Conservation (phyloP, 2,113 vertebrate genomes). For the Catharus bicknelli region DNA sequence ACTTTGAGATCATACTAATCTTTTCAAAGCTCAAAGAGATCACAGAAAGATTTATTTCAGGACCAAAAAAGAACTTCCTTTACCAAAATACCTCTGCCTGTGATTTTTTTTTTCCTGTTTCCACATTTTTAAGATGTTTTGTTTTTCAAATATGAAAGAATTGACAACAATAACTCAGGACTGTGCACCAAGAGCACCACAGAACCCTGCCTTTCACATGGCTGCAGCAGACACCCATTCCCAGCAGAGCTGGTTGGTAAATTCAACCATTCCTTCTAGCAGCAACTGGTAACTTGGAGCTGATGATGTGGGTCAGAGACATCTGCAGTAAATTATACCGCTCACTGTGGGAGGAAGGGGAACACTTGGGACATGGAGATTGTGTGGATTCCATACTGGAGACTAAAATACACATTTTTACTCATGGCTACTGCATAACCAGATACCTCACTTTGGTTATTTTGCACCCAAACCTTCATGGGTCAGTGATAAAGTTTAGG, state of each 20-base stretch:
- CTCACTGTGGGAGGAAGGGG: background rate
- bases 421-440: background rate
- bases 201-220: background rate
- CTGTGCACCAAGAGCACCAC: background rate
- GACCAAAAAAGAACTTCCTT: background rate
- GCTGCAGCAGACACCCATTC: background rate
- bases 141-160: background rate
- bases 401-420: background rate
- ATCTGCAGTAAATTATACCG: slow-evolving; percentile 23
- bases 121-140: slow-evolving; percentile 7
- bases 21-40: background rate
- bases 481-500: background rate
- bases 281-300: slow-evolving; percentile 26
- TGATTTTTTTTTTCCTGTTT: background rate
- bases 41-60: background rate
- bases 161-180: background rate
- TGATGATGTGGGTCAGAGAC: slow-evolving; percentile 52
- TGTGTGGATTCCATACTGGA: background rate
- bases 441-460: background rate
- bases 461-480: background rate
- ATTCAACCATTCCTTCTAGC: slow-evolving; percentile 52
- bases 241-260: slow-evolving; percentile 35
- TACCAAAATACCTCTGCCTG: background rate
- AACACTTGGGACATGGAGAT: background rate
- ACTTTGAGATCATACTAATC: background rate